phyloP scores from a whole-genome alignment of 2,113 vertebrate species.

The Himantopus leucocephalus region DNA sequence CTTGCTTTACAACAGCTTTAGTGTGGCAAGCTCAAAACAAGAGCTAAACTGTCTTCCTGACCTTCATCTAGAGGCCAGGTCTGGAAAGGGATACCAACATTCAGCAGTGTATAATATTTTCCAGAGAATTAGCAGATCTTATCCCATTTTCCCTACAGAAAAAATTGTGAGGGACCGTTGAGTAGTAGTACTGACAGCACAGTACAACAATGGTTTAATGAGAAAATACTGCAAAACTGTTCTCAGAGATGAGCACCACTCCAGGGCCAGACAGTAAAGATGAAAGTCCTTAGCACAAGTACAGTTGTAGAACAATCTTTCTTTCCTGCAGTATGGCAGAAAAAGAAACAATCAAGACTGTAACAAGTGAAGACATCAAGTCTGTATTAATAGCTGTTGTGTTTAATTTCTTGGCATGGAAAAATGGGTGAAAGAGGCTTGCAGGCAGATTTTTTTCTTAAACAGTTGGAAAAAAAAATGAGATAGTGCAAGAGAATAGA shows the following conservation, averaged over 20 bases:
- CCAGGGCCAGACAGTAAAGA: not conserved
- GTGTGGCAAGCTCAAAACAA: not conserved
- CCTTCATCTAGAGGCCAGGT: not conserved
- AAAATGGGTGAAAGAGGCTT: not conserved
- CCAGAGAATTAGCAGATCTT: not conserved
- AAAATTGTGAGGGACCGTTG: not conserved
- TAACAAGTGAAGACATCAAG: not conserved
- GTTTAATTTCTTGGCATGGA: not conserved
- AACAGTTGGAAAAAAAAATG: not conserved
- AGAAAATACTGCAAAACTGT: not conserved
- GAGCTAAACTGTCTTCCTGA: not conserved
- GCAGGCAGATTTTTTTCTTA: not conserved
- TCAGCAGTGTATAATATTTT: not conserved
- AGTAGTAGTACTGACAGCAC: not conserved
- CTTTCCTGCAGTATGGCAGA: not conserved
- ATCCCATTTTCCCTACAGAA: not conserved
- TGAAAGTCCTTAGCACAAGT: not conserved
- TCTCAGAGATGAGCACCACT: not conserved
- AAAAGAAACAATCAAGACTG: not conserved
- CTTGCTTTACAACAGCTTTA: not conserved
- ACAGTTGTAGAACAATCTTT: not conserved
- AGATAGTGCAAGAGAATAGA: not conserved
- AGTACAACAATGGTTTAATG: not conserved
- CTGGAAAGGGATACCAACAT: not conserved
- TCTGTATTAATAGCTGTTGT: not conserved